Percentiles rank a stretch among this genome's conserved stretches.
Conservation (phyloP, 2,113 vertebrate species). For the Psettodes erumei region DNA sequence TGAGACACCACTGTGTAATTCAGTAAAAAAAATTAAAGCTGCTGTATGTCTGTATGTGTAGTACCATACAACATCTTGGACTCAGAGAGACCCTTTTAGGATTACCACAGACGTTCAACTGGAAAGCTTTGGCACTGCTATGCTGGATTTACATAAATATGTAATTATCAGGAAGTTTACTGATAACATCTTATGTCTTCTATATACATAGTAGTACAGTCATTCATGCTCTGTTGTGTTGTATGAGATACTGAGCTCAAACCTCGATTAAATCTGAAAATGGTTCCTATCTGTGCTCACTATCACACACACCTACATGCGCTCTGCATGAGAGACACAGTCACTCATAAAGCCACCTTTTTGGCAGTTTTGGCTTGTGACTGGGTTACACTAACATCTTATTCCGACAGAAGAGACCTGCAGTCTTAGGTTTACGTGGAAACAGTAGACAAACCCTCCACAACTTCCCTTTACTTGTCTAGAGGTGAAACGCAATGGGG, state of each 20-base stretch:
- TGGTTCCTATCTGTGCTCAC: constrained; percentile 19
- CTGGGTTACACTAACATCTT: neutral
- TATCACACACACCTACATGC: constrained; percentile 60
- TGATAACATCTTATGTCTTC: neutral
- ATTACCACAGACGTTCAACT: neutral
- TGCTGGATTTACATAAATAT: constrained; percentile 17
- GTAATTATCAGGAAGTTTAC: neutral
- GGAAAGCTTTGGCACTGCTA: constrained; percentile 14
- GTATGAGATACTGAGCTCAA: constrained; percentile 26
- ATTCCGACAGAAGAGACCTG: neutral
- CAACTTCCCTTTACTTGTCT: constrained; percentile 36
- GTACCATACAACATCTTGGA: constrained; percentile 12
- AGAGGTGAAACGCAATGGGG: constrained; percentile 7
- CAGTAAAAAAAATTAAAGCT: constrained; percentile 2
- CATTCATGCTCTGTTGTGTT: neutral
- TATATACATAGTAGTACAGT: neutral
- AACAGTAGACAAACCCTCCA: neutral
- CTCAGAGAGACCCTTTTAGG: neutral
- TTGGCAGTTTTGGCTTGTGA: constrained; percentile 11
- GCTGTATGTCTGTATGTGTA: too few relatives aligned
- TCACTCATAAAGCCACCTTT: constrained; percentile 35
- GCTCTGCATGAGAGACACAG: constrained; percentile 36
- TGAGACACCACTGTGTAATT: constrained; percentile 5
- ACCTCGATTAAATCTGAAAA: constrained; percentile 37
- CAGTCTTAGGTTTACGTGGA: neutral